Evolutionary conservation across 2,888 invertebrate genomes (phyloP).

Genomic region (Patella pellucida): DNA sequence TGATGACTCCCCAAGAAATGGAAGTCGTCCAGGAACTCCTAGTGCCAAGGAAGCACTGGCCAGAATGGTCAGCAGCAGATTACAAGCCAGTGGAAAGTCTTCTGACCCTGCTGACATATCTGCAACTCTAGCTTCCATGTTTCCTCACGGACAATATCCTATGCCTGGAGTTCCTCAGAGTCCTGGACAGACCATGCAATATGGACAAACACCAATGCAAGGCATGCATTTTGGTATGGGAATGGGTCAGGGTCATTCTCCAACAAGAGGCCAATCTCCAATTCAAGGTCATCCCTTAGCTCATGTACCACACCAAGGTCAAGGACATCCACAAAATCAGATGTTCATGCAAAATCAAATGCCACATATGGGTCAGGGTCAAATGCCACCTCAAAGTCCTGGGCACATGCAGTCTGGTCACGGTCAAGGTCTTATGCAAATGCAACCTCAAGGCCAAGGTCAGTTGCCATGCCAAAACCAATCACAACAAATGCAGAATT

Average conservation of each 20-base stretch:
- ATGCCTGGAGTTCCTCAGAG: slow-evolving; percentile 25
- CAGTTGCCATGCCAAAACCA: background rate
- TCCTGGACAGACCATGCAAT: slow-evolving; percentile 22
- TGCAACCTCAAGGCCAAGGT: background rate
- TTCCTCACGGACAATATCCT: slow-evolving; percentile 21
- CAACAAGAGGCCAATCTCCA: slow-evolving; percentile 2
- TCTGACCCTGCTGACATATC: slow-evolving; percentile 29
- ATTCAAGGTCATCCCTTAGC: slow-evolving; percentile 10
- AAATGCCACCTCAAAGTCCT: background rate
- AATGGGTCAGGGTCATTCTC: slow-evolving; percentile 11
- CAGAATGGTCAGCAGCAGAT: slow-evolving; percentile 80
- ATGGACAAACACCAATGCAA: slow-evolving; percentile 18
- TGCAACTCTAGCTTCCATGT: slow-evolving; percentile 26
- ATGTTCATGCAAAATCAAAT: background rate
- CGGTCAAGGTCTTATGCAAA: background rate
- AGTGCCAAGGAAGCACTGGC: slow-evolving; percentile 88
- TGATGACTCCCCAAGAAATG: slow-evolving; percentile 24
- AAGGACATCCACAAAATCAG: slow-evolving; percentile 1
- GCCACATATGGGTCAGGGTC: background rate
- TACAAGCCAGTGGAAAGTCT: slow-evolving; percentile 45
- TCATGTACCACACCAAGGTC: background rate
- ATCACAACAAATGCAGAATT: too few relatives aligned
- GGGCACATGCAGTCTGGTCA: background rate
- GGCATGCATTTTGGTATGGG: slow-evolving; percentile 16
- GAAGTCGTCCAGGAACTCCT: slow-evolving; percentile 51